A percentile compares a stretch with the other conserved stretches of the same genome.
These are phyloP conservation scores for Solenodon paradoxus DNA, from an alignment of 2,113 vertebrate genomes.

Conservation along the genomic window DNA sequence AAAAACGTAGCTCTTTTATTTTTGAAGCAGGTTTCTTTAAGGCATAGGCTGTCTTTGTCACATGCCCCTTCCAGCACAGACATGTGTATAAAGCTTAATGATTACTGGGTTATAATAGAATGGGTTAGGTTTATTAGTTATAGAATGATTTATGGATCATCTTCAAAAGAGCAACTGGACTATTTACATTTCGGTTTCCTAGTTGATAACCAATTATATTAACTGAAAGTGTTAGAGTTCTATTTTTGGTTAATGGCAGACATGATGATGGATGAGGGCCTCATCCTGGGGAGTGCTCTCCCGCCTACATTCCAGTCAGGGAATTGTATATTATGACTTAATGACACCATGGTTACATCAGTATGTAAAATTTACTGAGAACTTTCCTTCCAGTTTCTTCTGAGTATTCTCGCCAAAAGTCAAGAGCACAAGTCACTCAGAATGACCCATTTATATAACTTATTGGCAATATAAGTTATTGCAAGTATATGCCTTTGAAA, in stretches of 20 bases:
- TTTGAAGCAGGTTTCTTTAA: not conserved
- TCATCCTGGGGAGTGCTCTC: not conserved
- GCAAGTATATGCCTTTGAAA: not conserved
- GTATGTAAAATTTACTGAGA: not conserved
- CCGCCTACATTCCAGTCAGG: not conserved
- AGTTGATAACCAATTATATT: not conserved
- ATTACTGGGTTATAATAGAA: not conserved
- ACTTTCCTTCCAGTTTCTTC: not conserved
- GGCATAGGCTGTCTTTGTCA: not conserved
- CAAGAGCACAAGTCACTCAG: not conserved
- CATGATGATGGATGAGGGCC: not conserved
- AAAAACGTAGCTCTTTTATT: not conserved
- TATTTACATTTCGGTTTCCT: conserved; percentile 30
- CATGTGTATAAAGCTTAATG: not conserved
- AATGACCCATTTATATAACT: not conserved
- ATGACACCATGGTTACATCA: not conserved
- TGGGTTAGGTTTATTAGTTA: not conserved
- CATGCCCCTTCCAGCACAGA: not conserved
- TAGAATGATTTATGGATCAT: not conserved
- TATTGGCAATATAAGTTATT: not conserved
- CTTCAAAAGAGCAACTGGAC: not conserved
- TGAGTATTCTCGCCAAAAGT: not conserved
- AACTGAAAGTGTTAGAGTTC: not conserved
- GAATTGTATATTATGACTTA: not conserved
- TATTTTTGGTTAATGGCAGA: not conserved